Conservation (phyloP, 2,888 invertebrate genomes). For the Deladenus siricidicola region DNA sequence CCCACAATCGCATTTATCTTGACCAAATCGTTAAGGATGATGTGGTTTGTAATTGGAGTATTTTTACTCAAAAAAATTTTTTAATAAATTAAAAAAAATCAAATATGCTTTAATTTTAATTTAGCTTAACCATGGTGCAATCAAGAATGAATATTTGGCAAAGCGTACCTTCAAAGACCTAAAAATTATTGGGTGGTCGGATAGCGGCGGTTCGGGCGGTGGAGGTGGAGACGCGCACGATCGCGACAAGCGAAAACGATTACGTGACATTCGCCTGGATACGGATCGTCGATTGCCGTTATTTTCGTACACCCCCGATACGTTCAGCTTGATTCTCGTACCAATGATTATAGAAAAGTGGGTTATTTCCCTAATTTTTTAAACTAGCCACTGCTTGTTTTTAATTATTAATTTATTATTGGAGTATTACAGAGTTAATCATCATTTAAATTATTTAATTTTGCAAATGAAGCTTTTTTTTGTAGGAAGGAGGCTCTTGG, state of each 20-base stretch:
- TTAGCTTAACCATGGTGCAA: conserved; percentile 50
- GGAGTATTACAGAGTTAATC: too few species aligned
- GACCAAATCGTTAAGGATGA: conserved; percentile 52
- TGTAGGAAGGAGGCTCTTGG: conserved; percentile 91
- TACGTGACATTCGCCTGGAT: conserved; percentile 44
- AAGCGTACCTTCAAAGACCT: conserved; percentile 36
- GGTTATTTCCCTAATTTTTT: too few species aligned
- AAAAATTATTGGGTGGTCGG: conserved; percentile 26
- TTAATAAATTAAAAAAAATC: neutral
- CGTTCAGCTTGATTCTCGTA: conserved; percentile 80
- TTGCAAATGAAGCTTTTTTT: too few species aligned
- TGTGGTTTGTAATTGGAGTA: too few species aligned
- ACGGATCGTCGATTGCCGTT: conserved; percentile 77
- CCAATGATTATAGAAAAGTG: conserved; percentile 93
- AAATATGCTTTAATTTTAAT: conserved; percentile 14
- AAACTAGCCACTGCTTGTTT: too few species aligned
- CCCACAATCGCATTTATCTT: conserved; percentile 47
- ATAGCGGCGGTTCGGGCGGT: neutral
- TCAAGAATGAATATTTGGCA: conserved; percentile 52
- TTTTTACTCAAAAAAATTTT: too few species aligned
- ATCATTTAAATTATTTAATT: too few species aligned
- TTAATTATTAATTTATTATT: too few species aligned
- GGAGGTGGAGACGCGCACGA: neutral
- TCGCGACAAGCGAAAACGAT: neutral
- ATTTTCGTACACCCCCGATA: conserved; percentile 88